These are phyloP conservation scores for Hedya salicella DNA, from an alignment of 2,888 invertebrate genomes.

Conservation along the genomic window DNA sequence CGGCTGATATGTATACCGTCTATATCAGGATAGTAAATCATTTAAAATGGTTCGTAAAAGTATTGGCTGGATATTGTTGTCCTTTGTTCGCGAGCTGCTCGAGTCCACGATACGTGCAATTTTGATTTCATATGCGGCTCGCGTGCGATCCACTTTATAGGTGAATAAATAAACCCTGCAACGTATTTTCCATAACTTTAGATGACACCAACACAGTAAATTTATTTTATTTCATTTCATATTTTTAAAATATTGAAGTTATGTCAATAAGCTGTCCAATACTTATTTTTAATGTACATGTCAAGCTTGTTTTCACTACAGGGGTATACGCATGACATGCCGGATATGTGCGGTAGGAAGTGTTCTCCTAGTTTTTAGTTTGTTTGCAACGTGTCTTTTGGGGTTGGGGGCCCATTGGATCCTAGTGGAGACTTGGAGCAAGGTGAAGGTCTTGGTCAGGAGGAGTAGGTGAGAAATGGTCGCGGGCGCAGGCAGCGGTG, in stretches of 20 bases:
- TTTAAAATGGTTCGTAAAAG: slow-evolving; percentile 24
- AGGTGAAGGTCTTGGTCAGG: slow-evolving; percentile 65
- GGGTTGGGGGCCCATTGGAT: slow-evolving; percentile 33
- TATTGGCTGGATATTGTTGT: slow-evolving; percentile 21
- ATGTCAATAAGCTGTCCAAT: background rate
- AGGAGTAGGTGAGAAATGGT: slow-evolving; percentile 65
- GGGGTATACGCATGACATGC: too few relatives aligned
- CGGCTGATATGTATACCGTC: slow-evolving; percentile 26
- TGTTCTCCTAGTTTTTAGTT: background rate
- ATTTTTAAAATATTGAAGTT: background rate
- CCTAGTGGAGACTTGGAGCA: slow-evolving; percentile 52
- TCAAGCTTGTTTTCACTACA: too few relatives aligned
- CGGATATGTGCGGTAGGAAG: background rate
- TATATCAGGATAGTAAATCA: slow-evolving; percentile 17
- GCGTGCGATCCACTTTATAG: slow-evolving; percentile 7
- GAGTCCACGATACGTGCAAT: background rate
- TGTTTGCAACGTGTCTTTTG: slow-evolving; percentile 2
- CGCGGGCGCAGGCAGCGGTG: slow-evolving; percentile 70
- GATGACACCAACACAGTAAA: background rate
- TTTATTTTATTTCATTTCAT: background rate
- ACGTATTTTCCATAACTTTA: background rate
- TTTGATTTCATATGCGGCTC: slow-evolving; percentile 11
- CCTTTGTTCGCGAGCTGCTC: slow-evolving; percentile 24
- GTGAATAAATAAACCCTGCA: background rate
- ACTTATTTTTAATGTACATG: background rate